Evolutionary conservation across 2,888 invertebrate species (phyloP).

Genomic region (Oscheius sp.): DNA sequence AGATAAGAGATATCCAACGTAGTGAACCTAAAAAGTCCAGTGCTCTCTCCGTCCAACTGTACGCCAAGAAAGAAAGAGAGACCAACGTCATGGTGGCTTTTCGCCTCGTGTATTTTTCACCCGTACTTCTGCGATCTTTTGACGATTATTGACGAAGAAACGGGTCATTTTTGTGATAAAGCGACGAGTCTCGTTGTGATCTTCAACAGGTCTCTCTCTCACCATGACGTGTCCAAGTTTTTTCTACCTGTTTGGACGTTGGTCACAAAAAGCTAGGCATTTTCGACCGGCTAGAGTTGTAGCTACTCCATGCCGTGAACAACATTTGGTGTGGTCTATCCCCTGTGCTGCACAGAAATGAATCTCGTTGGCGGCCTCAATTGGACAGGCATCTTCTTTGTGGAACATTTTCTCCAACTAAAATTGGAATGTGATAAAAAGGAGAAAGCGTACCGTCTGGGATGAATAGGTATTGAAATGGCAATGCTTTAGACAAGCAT

Average conservation of each 20-base stretch:
- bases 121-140: too few species aligned
- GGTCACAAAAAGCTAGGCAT: constrained; percentile 50
- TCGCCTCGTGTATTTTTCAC: neutral
- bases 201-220: neutral
- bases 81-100: neutral
- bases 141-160: neutral
- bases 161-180: neutral
- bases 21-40: constrained; percentile 34
- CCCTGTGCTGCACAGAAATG: constrained; percentile 63
- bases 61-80: too few species aligned
- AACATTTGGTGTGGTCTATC: constrained; percentile 50
- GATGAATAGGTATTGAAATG: constrained; percentile 47
- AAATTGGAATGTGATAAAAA: too few species aligned
- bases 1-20: constrained; percentile 41
- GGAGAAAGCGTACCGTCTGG: constrained; percentile 34
- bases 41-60: neutral
- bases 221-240: neutral
- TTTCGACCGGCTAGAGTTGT: constrained; percentile 42
- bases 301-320: constrained; percentile 35
- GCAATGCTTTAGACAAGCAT: constrained; percentile 42
- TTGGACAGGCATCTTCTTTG: constrained; percentile 54
- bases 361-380: constrained; percentile 61
- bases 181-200: neutral
- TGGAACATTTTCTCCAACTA: constrained; percentile 63
- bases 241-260: constrained; percentile 44